Evolutionary conservation across 92 coral and sea anemone genomes (phyloP).

Genomic region (Diadumene lineata): DNA sequence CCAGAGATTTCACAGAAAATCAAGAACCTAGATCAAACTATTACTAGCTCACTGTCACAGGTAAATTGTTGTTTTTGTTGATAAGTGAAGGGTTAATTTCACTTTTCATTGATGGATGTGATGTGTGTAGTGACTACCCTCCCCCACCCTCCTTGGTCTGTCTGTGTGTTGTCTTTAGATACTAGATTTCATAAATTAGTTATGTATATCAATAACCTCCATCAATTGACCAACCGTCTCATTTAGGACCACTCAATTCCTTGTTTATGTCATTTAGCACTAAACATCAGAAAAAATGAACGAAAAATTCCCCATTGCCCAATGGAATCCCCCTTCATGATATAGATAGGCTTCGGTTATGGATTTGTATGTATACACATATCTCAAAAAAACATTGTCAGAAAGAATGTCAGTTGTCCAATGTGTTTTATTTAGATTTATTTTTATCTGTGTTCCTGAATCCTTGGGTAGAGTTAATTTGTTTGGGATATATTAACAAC

Average conservation of each 20-base stretch:
- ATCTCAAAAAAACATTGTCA: no score
- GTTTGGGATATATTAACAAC: no score
- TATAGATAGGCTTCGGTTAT: no score
- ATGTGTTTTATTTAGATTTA: no score
- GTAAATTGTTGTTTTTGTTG: conserved; percentile 26
- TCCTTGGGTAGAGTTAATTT: no score
- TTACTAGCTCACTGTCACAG: conserved; percentile 83
- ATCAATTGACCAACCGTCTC: not conserved
- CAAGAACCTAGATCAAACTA: conserved; percentile 88
- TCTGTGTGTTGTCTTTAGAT: not conserved
- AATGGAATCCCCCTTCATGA: no score
- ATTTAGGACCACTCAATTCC: not conserved
- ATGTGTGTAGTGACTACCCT: no score
- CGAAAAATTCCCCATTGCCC: no score
- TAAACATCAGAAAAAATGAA: no score
- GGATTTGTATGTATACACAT: no score
- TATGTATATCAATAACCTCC: not conserved
- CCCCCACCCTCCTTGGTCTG: not conserved
- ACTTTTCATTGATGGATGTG: not conserved
- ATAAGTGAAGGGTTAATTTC: not conserved
- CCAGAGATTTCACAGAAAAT: conserved; percentile 84
- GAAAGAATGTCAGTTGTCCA: no score
- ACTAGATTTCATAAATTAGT: not conserved
- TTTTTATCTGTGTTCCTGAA: no score
- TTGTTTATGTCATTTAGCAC: not conserved